Conservation (phyloP, 2,797 vertebrate species). For the Phoebastria nigripes region DNA sequence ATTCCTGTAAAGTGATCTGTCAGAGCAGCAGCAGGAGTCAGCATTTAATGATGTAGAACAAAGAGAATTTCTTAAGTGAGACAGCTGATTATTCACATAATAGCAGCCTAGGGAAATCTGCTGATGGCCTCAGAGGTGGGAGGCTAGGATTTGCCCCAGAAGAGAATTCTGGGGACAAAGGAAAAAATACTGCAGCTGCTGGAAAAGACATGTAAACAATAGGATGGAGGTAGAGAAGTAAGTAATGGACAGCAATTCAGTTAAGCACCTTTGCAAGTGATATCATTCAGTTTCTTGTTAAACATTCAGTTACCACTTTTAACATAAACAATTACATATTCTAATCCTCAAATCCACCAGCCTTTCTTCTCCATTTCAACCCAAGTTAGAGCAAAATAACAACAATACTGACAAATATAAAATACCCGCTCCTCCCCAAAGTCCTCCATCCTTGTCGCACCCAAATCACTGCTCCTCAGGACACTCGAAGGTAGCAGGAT, state of each 20-base stretch:
- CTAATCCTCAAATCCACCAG: not conserved
- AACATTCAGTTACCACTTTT: not conserved
- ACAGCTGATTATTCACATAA: constrained; percentile 16
- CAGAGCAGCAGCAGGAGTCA: constrained; percentile 30
- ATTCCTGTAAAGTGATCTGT: not conserved
- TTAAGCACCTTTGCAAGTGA: not conserved
- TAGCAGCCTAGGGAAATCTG: not conserved
- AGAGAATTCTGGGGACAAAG: not conserved
- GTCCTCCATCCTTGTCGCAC: not conserved
- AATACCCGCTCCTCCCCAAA: not conserved
- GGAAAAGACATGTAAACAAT: not conserved
- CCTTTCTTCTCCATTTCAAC: not conserved
- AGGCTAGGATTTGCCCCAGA: not conserved
- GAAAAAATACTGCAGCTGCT: not conserved
- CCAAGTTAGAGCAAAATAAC: not conserved
- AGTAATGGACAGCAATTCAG: not conserved
- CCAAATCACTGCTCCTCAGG: not conserved
- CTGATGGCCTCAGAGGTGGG: not conserved
- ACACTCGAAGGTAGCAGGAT: not conserved
- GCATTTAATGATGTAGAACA: constrained; percentile 51
- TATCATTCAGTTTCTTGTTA: not conserved
- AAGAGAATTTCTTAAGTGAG: constrained; percentile 38
- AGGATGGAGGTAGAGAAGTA: not conserved
- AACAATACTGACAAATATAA: not conserved
- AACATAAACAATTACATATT: not conserved